Conservation (phyloP, 2,113 vertebrate species). For the Hoplias malabaricus region DNA sequence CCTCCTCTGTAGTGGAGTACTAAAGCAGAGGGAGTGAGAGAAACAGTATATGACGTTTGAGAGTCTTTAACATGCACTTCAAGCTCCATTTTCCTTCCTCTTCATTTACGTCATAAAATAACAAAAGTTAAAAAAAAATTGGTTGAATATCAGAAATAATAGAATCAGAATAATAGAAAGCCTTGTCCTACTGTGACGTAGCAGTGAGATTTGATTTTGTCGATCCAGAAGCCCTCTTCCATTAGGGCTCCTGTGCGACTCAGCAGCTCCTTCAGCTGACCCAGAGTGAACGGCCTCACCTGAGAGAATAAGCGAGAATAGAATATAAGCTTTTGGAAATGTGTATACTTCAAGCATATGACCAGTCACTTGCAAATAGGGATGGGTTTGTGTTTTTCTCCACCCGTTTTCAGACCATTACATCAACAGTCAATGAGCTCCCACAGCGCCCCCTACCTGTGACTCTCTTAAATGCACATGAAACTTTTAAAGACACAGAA, state of each 20-base stretch:
- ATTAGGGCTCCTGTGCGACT: constrained; percentile 80
- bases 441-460: too few species aligned
- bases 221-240: constrained; percentile 90
- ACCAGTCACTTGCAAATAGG: too few species aligned
- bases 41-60: background rate
- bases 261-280: constrained; percentile 86
- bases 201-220: constrained; percentile 92
- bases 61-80: background rate
- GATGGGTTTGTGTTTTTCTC: too few species aligned
- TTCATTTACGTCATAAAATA: too few species aligned
- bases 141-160: too few species aligned
- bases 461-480: too few species aligned
- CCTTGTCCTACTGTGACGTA: constrained; percentile 79
- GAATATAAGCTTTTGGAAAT: background rate
- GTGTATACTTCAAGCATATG: too few species aligned
- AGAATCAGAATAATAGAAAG: background rate
- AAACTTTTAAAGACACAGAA: too few species aligned
- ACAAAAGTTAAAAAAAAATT: too few species aligned
- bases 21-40: constrained; percentile 46
- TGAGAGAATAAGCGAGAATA: constrained; percentile 39
- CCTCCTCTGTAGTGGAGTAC: constrained; percentile 84
- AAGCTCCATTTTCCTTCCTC: too few species aligned
- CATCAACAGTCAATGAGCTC: too few species aligned
- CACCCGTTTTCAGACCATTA: too few species aligned
- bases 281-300: constrained; percentile 89